Conservation (phyloP, 2,888 invertebrate species). For the Sabatieria punctata region DNA sequence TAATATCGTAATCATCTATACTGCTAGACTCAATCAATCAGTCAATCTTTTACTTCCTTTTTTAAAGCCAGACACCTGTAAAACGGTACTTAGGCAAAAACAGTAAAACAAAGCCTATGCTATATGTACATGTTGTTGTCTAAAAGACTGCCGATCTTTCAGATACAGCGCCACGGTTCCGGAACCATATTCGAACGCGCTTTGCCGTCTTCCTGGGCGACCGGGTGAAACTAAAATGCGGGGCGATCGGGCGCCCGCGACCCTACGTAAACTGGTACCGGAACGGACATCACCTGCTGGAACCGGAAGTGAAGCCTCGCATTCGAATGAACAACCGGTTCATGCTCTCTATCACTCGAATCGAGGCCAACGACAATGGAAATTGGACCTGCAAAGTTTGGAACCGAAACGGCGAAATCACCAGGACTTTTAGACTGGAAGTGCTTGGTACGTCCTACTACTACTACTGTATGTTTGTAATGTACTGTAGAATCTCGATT, state of each 20-base stretch:
- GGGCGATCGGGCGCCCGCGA: conserved; percentile 17
- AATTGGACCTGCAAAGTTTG: conserved; percentile 27
- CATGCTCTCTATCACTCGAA: background rate
- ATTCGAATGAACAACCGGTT: background rate
- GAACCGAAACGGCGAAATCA: conserved; percentile 23
- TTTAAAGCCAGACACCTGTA: no score
- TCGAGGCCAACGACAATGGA: conserved; percentile 16
- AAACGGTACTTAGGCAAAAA: no score
- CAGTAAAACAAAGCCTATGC: no score
- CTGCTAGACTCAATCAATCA: no score
- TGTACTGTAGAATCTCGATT: no score
- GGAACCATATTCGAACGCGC: conserved; percentile 12
- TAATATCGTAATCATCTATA: no score
- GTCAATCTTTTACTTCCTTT: no score
- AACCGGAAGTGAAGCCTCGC: background rate
- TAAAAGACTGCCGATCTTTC: no score
- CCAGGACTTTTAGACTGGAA: conserved; percentile 26
- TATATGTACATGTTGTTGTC: no score
- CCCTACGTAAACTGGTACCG: conserved; percentile 23
- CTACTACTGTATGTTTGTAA: no score
- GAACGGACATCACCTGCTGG: background rate
- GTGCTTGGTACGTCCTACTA: conserved; percentile 20
- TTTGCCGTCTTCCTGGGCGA: conserved; percentile 19
- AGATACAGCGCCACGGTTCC: conserved; percentile 19
- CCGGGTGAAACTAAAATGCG: conserved; percentile 15